Percentiles rank a stretch among this genome's conserved stretches.
These are phyloP conservation scores for Hofmannophila pseudospretella DNA, from an alignment of 2,888 invertebrate genomes.

Conservation along the genomic window DNA sequence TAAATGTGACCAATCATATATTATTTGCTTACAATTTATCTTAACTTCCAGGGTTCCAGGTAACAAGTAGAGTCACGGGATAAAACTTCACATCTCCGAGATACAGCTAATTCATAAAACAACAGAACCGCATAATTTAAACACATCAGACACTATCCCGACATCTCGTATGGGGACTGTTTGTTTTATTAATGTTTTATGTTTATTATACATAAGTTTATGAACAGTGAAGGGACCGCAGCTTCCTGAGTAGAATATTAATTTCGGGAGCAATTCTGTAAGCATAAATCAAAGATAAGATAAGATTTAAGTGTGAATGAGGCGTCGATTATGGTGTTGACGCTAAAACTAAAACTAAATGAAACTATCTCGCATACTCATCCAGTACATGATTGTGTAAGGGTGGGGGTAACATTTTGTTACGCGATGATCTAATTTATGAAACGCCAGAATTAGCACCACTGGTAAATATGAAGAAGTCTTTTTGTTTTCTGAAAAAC, in stretches of 20 bases:
- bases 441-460: too few species aligned
- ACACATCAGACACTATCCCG: constrained; percentile 29
- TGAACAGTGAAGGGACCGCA: constrained; percentile 25
- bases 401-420: too few species aligned
- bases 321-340: too few species aligned
- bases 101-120: constrained; percentile 42
- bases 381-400: too few species aligned
- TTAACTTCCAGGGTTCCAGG: too few species aligned
- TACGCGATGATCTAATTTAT: too few species aligned
- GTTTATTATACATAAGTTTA: constrained; percentile 21
- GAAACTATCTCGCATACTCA: too few species aligned
- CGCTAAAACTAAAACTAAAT: neutral
- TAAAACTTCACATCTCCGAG: constrained; percentile 6
- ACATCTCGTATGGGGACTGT: constrained; percentile 35
- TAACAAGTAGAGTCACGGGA: too few species aligned
- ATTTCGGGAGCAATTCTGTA: constrained; percentile 31
- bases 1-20: too few species aligned
- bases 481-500: too few species aligned
- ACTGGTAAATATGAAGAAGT: too few species aligned
- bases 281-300: constrained; percentile 27
- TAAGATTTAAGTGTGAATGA: constrained; percentile 12
- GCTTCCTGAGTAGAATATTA: constrained; percentile 43
- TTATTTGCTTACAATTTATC: too few species aligned
- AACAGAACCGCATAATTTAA: constrained; percentile 34
- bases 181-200: constrained; percentile 42